A percentile compares a stretch with the other conserved stretches of the same genome.
These are phyloP conservation scores for Oreortyx pictus DNA, from an alignment of 2,797 vertebrate genomes.

Conservation along the genomic window DNA sequence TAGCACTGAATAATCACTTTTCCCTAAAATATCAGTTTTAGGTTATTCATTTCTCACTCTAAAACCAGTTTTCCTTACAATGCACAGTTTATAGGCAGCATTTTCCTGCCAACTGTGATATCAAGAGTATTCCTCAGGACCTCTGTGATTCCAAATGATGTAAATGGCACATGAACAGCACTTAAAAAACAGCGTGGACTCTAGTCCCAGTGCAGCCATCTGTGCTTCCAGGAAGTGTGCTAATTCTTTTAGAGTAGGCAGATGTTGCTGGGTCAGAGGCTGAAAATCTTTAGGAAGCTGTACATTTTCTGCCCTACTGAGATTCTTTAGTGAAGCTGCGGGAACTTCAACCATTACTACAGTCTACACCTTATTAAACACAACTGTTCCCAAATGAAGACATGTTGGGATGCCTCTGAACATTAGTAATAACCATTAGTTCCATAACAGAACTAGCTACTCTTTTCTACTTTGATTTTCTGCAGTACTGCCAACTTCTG, in stretches of 20 bases:
- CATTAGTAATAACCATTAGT: background rate
- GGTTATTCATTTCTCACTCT: background rate
- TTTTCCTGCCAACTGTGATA: background rate
- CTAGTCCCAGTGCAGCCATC: background rate
- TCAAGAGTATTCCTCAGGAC: background rate
- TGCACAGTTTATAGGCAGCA: background rate
- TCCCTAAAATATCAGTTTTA: background rate
- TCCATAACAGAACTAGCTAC: background rate
- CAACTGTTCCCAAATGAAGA: background rate
- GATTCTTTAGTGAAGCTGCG: background rate
- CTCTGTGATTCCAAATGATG: background rate
- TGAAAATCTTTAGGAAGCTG: background rate
- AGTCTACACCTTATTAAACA: background rate
- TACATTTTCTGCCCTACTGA: background rate
- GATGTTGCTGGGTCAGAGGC: background rate
- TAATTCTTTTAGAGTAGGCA: background rate
- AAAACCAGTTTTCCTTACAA: background rate
- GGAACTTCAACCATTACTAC: background rate
- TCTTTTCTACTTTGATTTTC: background rate
- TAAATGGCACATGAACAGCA: background rate
- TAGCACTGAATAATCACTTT: background rate
- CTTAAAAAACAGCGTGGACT: background rate
- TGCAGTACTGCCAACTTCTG: background rate
- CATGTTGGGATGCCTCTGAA: background rate
- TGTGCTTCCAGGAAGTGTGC: slow-evolving; percentile 4